Evolutionary conservation across 2,888 invertebrate species (phyloP), one percentile per base, ranked within the genome.

Genomic region (Drosophila vallismaia): DNA sequence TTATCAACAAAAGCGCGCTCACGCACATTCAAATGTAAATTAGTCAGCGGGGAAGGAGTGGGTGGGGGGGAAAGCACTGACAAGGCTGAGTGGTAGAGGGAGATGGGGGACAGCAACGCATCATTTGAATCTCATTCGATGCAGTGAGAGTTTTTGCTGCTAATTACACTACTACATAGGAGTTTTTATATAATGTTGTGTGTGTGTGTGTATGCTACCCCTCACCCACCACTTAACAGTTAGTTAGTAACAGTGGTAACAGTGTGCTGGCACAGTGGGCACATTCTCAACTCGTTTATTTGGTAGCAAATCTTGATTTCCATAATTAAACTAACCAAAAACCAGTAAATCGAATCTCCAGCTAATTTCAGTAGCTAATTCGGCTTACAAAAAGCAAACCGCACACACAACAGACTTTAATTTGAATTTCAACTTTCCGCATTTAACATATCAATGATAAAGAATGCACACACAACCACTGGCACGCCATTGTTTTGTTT

Each of bases 21-120:
- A 84, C 86, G 85, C 87, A 85, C 85, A 77, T 85, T 82, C 72
- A 79, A 75, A 87, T 77, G 57, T 55, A 58, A 72, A 71, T 72
- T 64, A 28, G 57, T 36, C 54, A 36, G 29, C 29, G 26, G 48
- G 31, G 24, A 9, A 12, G n/a, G 54, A 24, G 31, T 29, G 6
- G 14, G 24, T 9, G 33, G 24, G 36, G 44, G 48, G 2, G 26
- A 54, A 31, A 36, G 28, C 45, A 33, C 9, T 48, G 40, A 10
- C 42, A 45, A 19, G 19, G 19, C 19, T 19, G 19, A 19, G 19
- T 19, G 48, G 38, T 2, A 19, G 36, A 49, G 38, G 42, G 38
- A 44, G 55, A 44, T 42, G 54, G 53, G 58, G 52, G 44, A 46
- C 48, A 55, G 49, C 56, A 42, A 66, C 62, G 46, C 29, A 48